Evolutionary conservation across 2,888 invertebrate species (phyloP).

Genomic region (Andrena minutula): DNA sequence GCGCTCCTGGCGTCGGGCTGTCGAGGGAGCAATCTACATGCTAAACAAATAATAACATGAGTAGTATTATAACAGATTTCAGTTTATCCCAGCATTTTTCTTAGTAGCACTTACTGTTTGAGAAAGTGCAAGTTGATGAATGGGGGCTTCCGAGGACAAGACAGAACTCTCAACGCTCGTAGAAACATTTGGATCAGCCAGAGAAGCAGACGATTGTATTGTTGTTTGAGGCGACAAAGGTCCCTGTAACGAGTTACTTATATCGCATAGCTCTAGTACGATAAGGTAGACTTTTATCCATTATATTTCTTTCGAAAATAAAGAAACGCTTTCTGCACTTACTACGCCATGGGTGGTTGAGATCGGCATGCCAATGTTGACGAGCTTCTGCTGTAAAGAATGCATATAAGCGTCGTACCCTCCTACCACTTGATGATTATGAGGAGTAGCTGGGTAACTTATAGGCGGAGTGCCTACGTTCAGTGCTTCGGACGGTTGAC

Average conservation of each 20-base stretch:
- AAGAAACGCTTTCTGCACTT: slow-evolving; percentile 45
- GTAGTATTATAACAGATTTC: background rate
- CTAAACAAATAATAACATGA: slow-evolving; percentile 40
- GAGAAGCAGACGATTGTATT: slow-evolving; percentile 73
- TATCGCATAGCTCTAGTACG: background rate
- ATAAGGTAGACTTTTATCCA: background rate
- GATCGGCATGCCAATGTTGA: slow-evolving; percentile 83
- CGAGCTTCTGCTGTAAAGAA: slow-evolving; percentile 90
- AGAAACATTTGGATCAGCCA: slow-evolving; percentile 54
- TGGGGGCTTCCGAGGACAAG: slow-evolving; percentile 51
- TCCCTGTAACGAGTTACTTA: slow-evolving; percentile 73
- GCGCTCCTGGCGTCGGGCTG: slow-evolving; percentile 76
- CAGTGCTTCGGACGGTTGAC: slow-evolving; percentile 84
- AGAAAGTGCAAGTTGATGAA: slow-evolving; percentile 60
- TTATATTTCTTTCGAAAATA: background rate
- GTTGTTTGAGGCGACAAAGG: slow-evolving; percentile 85
- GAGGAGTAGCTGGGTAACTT: slow-evolving; percentile 88
- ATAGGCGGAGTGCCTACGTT: slow-evolving; percentile 85
- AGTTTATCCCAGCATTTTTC: background rate
- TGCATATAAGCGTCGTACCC: slow-evolving; percentile 89
- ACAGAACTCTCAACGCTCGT: slow-evolving; percentile 45
- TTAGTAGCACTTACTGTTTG: slow-evolving; percentile 72
- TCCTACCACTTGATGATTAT: slow-evolving; percentile 86
- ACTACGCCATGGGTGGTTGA: slow-evolving; percentile 62
- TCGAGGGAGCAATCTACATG: slow-evolving; percentile 74